Conservation (phyloP, 2,113 vertebrate species). For the Chloropsis hardwickii region DNA sequence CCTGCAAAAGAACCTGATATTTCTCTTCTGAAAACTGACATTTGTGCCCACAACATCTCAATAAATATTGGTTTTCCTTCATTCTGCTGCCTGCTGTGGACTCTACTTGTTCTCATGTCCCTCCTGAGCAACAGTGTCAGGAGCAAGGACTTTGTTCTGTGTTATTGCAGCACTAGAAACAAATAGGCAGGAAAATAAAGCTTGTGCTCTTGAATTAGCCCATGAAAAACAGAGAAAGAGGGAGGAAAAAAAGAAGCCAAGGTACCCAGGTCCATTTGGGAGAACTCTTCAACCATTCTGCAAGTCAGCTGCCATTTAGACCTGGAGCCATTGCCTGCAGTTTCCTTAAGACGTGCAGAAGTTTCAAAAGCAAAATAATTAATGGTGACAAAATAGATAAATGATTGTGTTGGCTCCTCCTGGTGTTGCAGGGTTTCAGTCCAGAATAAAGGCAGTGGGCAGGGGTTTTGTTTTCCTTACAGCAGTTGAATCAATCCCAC, state of each 20-base stretch:
- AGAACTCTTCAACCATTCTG: background rate
- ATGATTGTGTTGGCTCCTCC: background rate
- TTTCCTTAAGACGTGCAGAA: background rate
- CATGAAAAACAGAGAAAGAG: background rate
- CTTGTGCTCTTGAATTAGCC: background rate
- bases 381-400: background rate
- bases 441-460: background rate
- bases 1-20: background rate
- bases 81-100: background rate
- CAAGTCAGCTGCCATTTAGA: background rate
- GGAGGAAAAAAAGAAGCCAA: rapidly evolving
- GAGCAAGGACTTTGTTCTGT: background rate
- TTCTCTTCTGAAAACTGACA: background rate
- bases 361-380: background rate
- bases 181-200: background rate
- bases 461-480: background rate
- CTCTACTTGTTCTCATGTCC: background rate
- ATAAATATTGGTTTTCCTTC: background rate
- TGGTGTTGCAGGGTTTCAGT: background rate
- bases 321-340: background rate
- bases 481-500: background rate
- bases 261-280: rapidly evolving
- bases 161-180: background rate
- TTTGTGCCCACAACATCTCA: background rate
- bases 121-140: background rate